Base-by-base conservation (phyloP, 23 tunicate species). In the Halocynthia aurantium region DNA sequence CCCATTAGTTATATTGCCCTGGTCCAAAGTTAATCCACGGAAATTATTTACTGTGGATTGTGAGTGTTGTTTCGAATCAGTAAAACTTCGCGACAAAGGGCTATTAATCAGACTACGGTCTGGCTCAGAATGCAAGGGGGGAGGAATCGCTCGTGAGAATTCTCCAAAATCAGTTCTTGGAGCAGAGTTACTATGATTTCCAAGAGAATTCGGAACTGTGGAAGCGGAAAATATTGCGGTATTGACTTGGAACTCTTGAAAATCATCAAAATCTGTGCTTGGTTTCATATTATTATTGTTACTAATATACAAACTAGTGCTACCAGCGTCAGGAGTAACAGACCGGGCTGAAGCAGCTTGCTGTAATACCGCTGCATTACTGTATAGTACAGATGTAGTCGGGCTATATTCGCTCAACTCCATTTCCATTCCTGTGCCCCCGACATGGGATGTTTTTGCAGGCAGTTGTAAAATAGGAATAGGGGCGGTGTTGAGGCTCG, bases 241-340 rank as follows among this genome's bases (percentile, higher is more conserved):
- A 31, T 31, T 31, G 44, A 4, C 44, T 62, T 84, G 88, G 78
- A 84, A 84, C 10, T 77, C 83, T 78, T 84, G 88, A 78, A 84
- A 31, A 0, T 31, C 44, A 31, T 31, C 44, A 31, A 31, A 31
- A 31, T 31, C 44, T 4, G 44, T 31, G 44, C 44, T 31, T 4
- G 44, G 2, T 31, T 31, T 31, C 44, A 31, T 31, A 31, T 65
- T 9, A 6, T 15, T 9, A 65, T 10, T 10, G 70, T 40, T 11
- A 15, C 15, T 10, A 65, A 65, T 15, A 49, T 65, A 8, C 19
- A 11, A 10, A 40, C 19, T 65, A 49, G 22, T 65, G 6, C 15
- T 10, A 65, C 19, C 0, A 6, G 70, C 19, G 22, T 5, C 9
- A 15, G 70, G n/a, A 2, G 10, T 65, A 10, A 8, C 70, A 10